These are phyloP conservation scores for Caenorhabditis sp. DNA, from an alignment of 2,888 invertebrate genomes.

Conservation along the genomic window DNA sequence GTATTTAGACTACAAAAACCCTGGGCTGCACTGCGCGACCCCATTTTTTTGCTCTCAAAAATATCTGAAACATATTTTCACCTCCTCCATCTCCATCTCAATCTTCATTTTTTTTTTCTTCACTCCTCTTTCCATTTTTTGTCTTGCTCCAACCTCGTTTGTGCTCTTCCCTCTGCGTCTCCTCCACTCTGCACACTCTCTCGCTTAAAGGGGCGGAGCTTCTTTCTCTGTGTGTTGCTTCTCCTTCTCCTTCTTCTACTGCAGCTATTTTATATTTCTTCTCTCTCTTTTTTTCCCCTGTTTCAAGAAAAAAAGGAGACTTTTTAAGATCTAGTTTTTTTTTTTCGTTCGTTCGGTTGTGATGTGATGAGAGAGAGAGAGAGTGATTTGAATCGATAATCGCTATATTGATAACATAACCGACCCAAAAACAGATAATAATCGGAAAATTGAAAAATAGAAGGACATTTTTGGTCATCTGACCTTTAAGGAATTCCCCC, in stretches of 20 bases:
- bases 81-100: constrained; percentile 4
- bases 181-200: not conserved
- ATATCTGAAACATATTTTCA: constrained; percentile 24
- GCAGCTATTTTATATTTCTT: constrained; percentile 9
- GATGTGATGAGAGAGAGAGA: constrained; percentile 20
- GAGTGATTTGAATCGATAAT: constrained; percentile 3
- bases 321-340: not conserved
- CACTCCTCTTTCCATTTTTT: constrained; percentile 2
- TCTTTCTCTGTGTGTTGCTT: constrained; percentile 8
- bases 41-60: constrained; percentile 3
- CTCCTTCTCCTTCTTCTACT: constrained; percentile 10
- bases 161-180: constrained; percentile 4
- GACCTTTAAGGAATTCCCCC: too few relatives aligned
- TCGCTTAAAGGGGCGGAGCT: not conserved
- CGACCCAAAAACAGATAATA: constrained; percentile 11
- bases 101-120: constrained; percentile 8
- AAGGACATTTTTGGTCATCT: constrained; percentile 6
- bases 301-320: constrained; percentile 11
- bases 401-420: constrained; percentile 11
- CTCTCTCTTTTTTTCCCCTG: constrained; percentile 5
- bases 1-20: too few relatives aligned
- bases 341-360: constrained; percentile 9
- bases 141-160: not conserved
- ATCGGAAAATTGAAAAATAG: constrained; percentile 6
- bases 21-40: constrained; percentile 1